A percentile compares a stretch with the other conserved stretches of the same genome.
Evolutionary conservation across 2,888 invertebrate genomes (phyloP).

Genomic region (Melolontha melolontha): DNA sequence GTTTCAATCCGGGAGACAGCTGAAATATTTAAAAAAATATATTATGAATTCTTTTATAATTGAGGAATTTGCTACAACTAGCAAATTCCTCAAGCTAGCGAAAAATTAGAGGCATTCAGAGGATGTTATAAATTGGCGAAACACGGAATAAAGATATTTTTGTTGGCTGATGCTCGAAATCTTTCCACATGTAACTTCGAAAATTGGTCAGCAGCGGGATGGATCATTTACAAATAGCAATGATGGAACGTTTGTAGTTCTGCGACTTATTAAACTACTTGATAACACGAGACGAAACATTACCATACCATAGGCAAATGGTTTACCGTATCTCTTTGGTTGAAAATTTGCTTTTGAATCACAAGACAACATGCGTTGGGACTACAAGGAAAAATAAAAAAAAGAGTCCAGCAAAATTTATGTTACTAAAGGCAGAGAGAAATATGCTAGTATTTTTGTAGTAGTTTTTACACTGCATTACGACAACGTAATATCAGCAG

Average conservation of each 20-base stretch:
- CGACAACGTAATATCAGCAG: slow-evolving; percentile 45
- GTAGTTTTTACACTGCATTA: slow-evolving; percentile 50
- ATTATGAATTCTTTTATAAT: too few relatives aligned
- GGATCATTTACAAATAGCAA: neutral
- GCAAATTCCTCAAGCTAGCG: too few relatives aligned
- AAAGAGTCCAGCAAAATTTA: too few relatives aligned
- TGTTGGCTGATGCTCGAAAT: neutral
- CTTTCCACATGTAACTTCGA: neutral
- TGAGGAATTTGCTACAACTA: slow-evolving; percentile 9
- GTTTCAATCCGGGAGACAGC: too few relatives aligned
- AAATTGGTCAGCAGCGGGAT: slow-evolving; percentile 1
- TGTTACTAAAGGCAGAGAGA: too few relatives aligned
- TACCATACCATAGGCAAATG: slow-evolving; percentile 6
- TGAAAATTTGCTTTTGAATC: neutral
- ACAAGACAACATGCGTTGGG: neutral
- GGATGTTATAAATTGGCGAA: slow-evolving; percentile 6
- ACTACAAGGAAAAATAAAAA: neutral
- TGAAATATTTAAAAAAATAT: too few relatives aligned
- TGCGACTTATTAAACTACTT: slow-evolving; percentile 34
- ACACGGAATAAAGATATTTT: slow-evolving; percentile 19
- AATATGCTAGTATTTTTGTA: slow-evolving; percentile 4
- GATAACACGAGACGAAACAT: slow-evolving; percentile 24
- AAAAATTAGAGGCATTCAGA: slow-evolving; percentile 23
- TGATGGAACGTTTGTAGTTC: slow-evolving; percentile 11
- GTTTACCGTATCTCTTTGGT: slow-evolving; percentile 1